A percentile compares a stretch with the other conserved stretches of the same genome.
These are phyloP conservation scores for Corvus moneduloides DNA, from an alignment of 2,113 vertebrate species.

Conservation along the genomic window DNA sequence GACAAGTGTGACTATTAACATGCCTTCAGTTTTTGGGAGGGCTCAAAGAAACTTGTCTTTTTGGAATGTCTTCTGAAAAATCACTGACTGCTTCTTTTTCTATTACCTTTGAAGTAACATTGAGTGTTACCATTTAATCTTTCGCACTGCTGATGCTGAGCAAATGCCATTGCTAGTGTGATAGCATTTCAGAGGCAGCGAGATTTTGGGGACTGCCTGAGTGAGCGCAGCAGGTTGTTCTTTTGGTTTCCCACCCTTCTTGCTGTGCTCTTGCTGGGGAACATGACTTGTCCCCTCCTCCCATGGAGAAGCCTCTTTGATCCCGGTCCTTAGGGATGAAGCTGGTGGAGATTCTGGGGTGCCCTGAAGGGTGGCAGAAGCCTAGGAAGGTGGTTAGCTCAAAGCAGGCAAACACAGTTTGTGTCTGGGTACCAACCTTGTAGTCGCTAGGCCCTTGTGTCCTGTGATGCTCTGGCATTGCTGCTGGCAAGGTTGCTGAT, in stretches of 20 bases:
- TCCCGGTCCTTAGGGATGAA: background rate
- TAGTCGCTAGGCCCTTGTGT: background rate
- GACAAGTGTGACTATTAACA: background rate
- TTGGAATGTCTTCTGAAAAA: background rate
- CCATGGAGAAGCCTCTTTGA: background rate
- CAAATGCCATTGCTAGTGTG: background rate
- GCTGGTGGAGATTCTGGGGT: background rate
- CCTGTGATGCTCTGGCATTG: rapidly evolving
- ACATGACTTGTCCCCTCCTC: background rate
- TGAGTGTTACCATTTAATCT: background rate
- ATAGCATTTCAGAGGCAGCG: background rate
- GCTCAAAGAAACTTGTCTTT: background rate
- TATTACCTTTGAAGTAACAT: background rate
- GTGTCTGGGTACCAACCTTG: background rate
- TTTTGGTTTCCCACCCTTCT: background rate
- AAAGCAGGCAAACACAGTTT: background rate
- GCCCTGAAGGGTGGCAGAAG: background rate
- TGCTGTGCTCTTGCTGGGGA: background rate
- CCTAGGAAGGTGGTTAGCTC: background rate
- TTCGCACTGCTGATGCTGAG: background rate
- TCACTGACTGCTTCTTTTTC: background rate
- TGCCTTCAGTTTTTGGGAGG: background rate
- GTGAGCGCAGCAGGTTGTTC: background rate
- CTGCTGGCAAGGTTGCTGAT: background rate
- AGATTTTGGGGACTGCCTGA: background rate